phyloP scores from a whole-genome alignment of 2,797 vertebrate genomes.

The Arctocebus calabarensis region DNA sequence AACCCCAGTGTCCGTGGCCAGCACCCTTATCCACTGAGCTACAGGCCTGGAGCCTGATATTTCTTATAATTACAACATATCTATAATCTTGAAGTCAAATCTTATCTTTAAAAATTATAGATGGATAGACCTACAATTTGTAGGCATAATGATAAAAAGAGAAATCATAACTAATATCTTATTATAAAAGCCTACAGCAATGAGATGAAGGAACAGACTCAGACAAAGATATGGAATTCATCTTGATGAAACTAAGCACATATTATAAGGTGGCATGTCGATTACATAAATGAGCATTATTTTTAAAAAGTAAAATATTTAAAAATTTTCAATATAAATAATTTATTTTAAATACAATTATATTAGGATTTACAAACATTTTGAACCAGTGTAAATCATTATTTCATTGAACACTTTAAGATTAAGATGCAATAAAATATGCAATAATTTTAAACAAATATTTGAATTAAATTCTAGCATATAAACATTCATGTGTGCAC shows the following conservation, averaged over 20 bases:
- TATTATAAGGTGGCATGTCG: neutral
- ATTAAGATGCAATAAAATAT: conserved; percentile 16
- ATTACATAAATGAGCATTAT: neutral
- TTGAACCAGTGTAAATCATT: neutral
- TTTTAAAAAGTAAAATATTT: neutral
- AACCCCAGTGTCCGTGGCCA: too few relatives aligned
- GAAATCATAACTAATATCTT: neutral
- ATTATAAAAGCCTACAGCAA: neutral
- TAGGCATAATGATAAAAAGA: neutral
- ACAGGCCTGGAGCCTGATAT: too few relatives aligned
- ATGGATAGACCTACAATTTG: neutral
- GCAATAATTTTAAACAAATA: neutral
- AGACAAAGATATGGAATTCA: neutral
- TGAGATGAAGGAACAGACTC: neutral
- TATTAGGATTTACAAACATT: neutral
- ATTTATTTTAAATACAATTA: conserved; percentile 27
- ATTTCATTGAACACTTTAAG: neutral
- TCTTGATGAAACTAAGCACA: neutral
- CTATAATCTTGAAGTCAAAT: neutral
- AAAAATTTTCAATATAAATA: neutral
- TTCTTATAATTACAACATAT: neutral
- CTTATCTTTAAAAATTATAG: neutral
- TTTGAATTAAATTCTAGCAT: neutral
- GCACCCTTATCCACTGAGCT: too few relatives aligned
- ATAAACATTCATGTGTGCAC: neutral